Evolutionary conservation across 1,140 invertebrate species (phyloP).

Genomic region (Drosophila azteca): DNA sequence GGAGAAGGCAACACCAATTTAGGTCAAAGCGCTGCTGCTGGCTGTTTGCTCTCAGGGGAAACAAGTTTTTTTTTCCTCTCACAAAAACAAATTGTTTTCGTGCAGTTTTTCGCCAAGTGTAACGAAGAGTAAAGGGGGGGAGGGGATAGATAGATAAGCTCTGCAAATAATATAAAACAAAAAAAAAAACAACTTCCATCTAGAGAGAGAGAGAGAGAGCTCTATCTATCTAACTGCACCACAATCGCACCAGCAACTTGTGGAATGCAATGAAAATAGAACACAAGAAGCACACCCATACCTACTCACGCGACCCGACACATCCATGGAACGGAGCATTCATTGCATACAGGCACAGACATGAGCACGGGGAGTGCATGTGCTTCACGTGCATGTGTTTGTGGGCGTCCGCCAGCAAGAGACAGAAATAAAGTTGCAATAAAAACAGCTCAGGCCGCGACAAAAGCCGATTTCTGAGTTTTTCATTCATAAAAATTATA

Average conservation of each 20-base stretch:
- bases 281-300: conserved; percentile 21
- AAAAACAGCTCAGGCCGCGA: conserved; percentile 20
- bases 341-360: conserved; percentile 12
- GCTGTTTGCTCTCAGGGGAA: conserved; percentile 9
- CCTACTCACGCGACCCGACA: conserved; percentile 3
- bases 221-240: conserved; percentile 8
- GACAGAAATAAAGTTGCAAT: conserved; percentile 42
- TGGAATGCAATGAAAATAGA: conserved; percentile 72
- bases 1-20: conserved; percentile 31
- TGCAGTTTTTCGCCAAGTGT: conserved; percentile 1
- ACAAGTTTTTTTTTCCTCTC: conserved; percentile 35
- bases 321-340: conserved; percentile 11
- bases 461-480: conserved; percentile 60
- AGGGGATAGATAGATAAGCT: conserved; percentile 37
- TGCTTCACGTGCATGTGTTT: conserved; percentile 4
- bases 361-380: background rate
- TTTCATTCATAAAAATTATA: conserved; percentile 77
- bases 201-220: background rate
- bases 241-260: conserved; percentile 54
- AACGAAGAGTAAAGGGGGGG: background rate
- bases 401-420: conserved; percentile 12
- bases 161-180: conserved; percentile 22
- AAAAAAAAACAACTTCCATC: conserved; percentile 16
- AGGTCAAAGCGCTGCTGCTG: conserved; percentile 37
- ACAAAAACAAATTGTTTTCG: conserved; percentile 39